Evolutionary conservation across 2,888 invertebrate genomes (phyloP).

Genomic region (Cryptops parisi): DNA sequence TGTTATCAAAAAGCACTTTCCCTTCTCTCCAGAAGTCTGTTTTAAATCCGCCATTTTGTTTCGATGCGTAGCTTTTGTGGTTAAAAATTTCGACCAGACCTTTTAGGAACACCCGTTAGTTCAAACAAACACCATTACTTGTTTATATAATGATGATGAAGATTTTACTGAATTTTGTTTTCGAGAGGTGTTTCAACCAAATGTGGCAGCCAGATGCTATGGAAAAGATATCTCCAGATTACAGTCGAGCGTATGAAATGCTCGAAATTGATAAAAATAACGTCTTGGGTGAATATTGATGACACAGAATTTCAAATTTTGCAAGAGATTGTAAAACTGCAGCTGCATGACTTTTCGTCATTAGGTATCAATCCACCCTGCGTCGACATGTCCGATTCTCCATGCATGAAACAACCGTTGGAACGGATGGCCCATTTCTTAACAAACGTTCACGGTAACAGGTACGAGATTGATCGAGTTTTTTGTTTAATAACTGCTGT

Average conservation of each 20-base stretch:
- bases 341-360: too few species aligned
- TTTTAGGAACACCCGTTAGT: too few species aligned
- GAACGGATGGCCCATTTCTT: constrained; percentile 76
- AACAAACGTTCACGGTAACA: constrained; percentile 60
- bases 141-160: neutral
- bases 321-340: neutral
- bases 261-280: constrained; percentile 60
- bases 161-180: constrained; percentile 2
- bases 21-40: too few species aligned
- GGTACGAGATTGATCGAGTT: constrained; percentile 23
- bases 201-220: constrained; percentile 57
- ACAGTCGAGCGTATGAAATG: constrained; percentile 52
- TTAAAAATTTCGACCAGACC: too few species aligned
- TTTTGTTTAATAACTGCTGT: too few species aligned
- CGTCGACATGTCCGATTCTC: constrained; percentile 25
- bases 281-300: constrained; percentile 57
- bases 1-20: too few species aligned
- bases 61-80: too few species aligned
- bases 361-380: constrained; percentile 11
- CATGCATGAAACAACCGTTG: constrained; percentile 35
- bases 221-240: constrained; percentile 36
- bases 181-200: constrained; percentile 50
- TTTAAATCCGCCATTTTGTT: too few species aligned
- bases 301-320: too few species aligned
- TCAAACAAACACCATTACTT: too few species aligned